Conservation (phyloP, 2,113 vertebrate genomes). For the Calonectris borealis region DNA sequence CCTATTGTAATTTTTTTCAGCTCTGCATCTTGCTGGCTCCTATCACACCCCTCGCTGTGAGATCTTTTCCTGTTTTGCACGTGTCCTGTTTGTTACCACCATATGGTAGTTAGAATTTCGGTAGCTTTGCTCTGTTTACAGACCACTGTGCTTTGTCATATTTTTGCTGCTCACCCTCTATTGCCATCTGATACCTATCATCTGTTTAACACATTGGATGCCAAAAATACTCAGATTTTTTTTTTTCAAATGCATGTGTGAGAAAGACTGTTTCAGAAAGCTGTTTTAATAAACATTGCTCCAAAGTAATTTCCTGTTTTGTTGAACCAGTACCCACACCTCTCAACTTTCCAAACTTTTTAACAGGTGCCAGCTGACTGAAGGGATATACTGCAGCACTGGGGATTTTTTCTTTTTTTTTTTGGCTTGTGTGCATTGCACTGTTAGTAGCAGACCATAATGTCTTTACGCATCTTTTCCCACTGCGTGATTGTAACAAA, state of each 20-base stretch:
- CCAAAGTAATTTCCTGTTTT: conserved; percentile 38
- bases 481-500: background rate
- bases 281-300: conserved; percentile 23
- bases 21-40: conserved; percentile 26
- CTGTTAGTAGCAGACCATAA: background rate
- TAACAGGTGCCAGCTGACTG: background rate
- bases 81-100: conserved; percentile 47
- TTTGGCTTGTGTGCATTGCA: background rate
- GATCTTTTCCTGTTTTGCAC: conserved; percentile 48
- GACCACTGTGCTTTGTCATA: conserved; percentile 47
- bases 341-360: background rate
- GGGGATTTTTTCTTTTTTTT: background rate
- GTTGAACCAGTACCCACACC: background rate
- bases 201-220: conserved; percentile 14
- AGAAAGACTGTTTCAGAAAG: conserved; percentile 22
- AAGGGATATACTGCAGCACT: background rate
- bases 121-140: conserved; percentile 48
- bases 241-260: background rate
- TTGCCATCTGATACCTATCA: conserved; percentile 35
- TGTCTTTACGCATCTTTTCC: background rate
- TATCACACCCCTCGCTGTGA: conserved; percentile 11
- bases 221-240: background rate
- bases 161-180: conserved; percentile 12
- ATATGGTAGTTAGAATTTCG: conserved; percentile 10
- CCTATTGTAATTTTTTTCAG: conserved; percentile 1